These are phyloP conservation scores for Vulpes ferrilata DNA, from an alignment of 2,113 vertebrate genomes.

Conservation along the genomic window DNA sequence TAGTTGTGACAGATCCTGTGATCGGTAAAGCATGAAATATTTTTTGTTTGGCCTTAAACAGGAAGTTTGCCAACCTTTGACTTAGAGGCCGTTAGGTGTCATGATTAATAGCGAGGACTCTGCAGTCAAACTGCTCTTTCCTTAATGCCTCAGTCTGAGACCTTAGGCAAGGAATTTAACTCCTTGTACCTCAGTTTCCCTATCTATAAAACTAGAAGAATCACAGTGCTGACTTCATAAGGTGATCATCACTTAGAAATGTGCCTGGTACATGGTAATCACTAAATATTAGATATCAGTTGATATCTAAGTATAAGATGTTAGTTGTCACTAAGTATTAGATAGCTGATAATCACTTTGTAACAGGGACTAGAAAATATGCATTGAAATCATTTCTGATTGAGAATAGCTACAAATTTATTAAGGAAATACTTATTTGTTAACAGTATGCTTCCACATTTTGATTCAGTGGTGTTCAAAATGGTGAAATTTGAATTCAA, in stretches of 20 bases:
- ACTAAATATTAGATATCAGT: neutral
- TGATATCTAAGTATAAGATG: neutral
- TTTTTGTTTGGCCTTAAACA: neutral
- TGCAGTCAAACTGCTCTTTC: neutral
- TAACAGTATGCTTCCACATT: neutral
- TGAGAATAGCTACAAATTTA: neutral
- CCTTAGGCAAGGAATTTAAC: neutral
- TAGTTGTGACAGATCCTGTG: neutral
- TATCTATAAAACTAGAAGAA: conserved; percentile 8
- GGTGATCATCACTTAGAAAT: neutral
- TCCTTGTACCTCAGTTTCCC: neutral
- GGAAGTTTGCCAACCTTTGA: neutral
- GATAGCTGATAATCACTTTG: neutral
- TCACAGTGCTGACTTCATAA: neutral
- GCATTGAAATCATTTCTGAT: neutral
- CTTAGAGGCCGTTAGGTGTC: neutral
- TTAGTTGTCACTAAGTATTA: neutral
- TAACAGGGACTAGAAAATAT: neutral
- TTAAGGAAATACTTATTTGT: neutral
- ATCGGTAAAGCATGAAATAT: neutral
- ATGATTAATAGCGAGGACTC: neutral
- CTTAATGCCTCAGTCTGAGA: neutral
- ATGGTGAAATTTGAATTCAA: neutral
- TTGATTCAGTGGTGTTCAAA: neutral
- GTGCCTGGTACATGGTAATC: neutral